Percentiles rank a stretch among this genome's conserved stretches.
Evolutionary conservation across 2,113 vertebrate species (phyloP).

Genomic region (Arothron firmamentum): DNA sequence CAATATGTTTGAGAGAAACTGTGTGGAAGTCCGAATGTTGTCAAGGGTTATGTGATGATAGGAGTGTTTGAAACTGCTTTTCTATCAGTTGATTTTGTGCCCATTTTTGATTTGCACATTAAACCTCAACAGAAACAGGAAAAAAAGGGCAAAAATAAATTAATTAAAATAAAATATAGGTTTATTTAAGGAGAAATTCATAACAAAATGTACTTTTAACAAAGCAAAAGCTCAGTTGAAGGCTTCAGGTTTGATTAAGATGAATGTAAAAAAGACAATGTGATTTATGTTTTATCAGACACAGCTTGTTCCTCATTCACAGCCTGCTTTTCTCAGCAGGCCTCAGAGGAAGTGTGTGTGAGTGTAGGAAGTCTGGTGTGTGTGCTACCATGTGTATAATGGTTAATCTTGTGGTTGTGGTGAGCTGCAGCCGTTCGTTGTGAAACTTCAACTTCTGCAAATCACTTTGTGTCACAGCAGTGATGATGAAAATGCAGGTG

Average conservation of each 20-base stretch:
- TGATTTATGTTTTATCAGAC: background rate
- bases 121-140: too few relatives aligned
- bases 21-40: constrained; percentile 24
- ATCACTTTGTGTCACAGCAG: background rate
- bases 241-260: background rate
- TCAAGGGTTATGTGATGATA: background rate
- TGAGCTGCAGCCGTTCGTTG: constrained; percentile 11
- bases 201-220: too few relatives aligned
- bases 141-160: background rate
- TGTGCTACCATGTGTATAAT: constrained; percentile 8
- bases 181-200: too few relatives aligned
- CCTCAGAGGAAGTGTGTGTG: constrained; percentile 10
- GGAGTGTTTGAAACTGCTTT: too few relatives aligned
- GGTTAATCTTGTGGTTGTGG: constrained; percentile 28
- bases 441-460: constrained; percentile 34
- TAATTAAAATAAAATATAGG: background rate
- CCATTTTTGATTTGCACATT: too few relatives aligned
- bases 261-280: background rate
- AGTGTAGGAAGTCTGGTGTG: background rate
- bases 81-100: too few relatives aligned
- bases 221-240: background rate
- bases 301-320: background rate
- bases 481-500: background rate
- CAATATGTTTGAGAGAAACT: constrained; percentile 49
- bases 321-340: background rate